Evolutionary conservation across 1,140 invertebrate genomes (phyloP).

Genomic region (Leptoteleia sp.): DNA sequence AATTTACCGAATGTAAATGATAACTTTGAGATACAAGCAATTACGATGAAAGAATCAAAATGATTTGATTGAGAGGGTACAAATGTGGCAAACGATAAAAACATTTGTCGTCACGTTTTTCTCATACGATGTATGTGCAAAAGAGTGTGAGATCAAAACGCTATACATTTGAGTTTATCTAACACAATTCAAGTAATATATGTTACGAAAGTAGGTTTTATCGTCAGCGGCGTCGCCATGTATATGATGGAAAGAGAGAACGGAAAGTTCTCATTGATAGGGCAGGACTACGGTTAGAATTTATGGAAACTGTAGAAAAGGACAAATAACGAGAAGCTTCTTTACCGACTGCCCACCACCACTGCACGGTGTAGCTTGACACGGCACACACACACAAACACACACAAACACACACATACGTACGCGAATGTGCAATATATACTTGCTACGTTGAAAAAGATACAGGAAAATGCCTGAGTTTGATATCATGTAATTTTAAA

Average conservation of each 20-base stretch:
- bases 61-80: not conserved
- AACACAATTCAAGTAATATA: slow-evolving; percentile 60
- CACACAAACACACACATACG: not conserved
- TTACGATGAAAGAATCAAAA: not conserved
- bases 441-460: not conserved
- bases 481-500: slow-evolving; percentile 54
- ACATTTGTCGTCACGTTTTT: slow-evolving; percentile 28
- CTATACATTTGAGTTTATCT: slow-evolving; percentile 62
- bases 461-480: slow-evolving; percentile 18
- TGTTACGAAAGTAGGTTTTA: slow-evolving; percentile 56
- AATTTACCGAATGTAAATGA: not conserved
- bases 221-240: slow-evolving; percentile 63
- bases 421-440: slow-evolving; percentile 13
- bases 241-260: slow-evolving; percentile 57
- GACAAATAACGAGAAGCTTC: slow-evolving; percentile 44
- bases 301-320: slow-evolving; percentile 65
- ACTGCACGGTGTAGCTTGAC: slow-evolving; percentile 19
- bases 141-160: slow-evolving; percentile 49
- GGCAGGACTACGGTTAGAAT: slow-evolving; percentile 64
- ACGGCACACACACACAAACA: not conserved
- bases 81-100: slow-evolving; percentile 24
- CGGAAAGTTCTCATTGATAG: slow-evolving; percentile 71
- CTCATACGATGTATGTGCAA: slow-evolving; percentile 25
- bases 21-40: not conserved
- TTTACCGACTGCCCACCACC: slow-evolving; percentile 15